Conservation (phyloP, 2,888 invertebrate species). For the Drosophila prostipennis region DNA sequence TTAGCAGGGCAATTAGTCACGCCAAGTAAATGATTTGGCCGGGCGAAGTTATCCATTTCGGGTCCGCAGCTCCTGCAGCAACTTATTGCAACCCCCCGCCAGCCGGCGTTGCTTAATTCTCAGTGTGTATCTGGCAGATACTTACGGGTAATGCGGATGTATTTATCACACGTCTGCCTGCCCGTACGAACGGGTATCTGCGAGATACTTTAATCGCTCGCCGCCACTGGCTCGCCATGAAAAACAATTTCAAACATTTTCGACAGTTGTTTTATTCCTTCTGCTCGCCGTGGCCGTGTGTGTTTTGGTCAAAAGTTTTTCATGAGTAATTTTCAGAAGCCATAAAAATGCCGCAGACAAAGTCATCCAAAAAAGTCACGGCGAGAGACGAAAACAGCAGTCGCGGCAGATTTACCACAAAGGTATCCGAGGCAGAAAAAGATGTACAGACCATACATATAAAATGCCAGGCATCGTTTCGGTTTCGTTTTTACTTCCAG, state of each 20-base stretch:
- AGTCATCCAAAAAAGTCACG: constrained; percentile 37
- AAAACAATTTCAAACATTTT: constrained; percentile 69
- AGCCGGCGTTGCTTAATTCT: constrained; percentile 51
- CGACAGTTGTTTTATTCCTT: constrained; percentile 34
- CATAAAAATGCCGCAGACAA: constrained; percentile 68
- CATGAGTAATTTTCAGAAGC: constrained; percentile 67
- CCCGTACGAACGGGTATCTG: constrained; percentile 56
- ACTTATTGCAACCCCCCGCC: constrained; percentile 4
- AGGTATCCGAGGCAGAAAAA: constrained; percentile 30
- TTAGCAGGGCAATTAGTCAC: constrained; percentile 73
- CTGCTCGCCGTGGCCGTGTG: constrained; percentile 3
- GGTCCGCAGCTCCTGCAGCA: constrained; percentile 17
- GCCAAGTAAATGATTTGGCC: constrained; percentile 69
- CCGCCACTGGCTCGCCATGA: constrained; percentile 40
- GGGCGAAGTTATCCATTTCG: constrained; percentile 27
- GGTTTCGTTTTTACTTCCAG: constrained; percentile 30
- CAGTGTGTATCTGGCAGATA: constrained; percentile 70
- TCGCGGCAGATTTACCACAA: constrained; percentile 36
- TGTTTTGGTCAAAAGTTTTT: constrained; percentile 53
- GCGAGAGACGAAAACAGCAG: constrained; percentile 33
- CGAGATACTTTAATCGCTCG: constrained; percentile 62
- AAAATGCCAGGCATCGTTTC: constrained; percentile 55
- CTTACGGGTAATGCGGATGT: constrained; percentile 74
- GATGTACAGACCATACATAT: constrained; percentile 17
- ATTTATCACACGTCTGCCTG: constrained; percentile 76